These are phyloP conservation scores for Scomber colias DNA, from an alignment of 2,113 vertebrate species.

Conservation along the genomic window DNA sequence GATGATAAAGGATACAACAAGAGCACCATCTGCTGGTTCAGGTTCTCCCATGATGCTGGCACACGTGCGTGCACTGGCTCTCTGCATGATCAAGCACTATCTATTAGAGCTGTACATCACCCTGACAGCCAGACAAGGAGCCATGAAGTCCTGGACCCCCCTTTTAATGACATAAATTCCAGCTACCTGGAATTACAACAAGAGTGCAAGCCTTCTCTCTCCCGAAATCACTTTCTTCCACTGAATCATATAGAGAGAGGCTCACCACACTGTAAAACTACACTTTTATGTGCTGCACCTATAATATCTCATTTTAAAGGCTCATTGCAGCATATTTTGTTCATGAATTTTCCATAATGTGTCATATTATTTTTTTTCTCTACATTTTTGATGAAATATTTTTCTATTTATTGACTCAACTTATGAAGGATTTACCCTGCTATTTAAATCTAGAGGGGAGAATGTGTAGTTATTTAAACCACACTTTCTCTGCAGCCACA, in stretches of 20 bases:
- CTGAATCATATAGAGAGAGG: conserved; percentile 4
- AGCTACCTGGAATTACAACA: conserved; percentile 10
- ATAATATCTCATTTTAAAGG: not conserved
- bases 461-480: conserved; percentile 19
- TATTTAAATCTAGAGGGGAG: conserved; percentile 31
- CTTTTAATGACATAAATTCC: conserved; percentile 30
- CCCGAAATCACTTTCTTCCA: conserved; percentile 27
- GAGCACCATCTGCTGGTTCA: conserved; percentile 72
- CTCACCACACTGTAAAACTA: not conserved
- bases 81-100: conserved; percentile 37
- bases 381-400: conserved; percentile 5
- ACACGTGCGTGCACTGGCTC: not conserved
- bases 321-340: not conserved
- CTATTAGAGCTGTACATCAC: conserved; percentile 45
- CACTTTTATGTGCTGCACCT: not conserved
- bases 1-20: conserved; percentile 21
- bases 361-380: not conserved
- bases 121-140: conserved; percentile 28
- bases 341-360: not conserved
- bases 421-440: conserved; percentile 48
- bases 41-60: not conserved
- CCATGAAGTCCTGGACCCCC: not conserved
- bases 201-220: conserved; percentile 16
- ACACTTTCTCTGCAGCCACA: conserved; percentile 34
- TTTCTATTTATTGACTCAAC: conserved; percentile 29